Evolutionary conservation across 92 coral and sea anemone species (phyloP), one percentile per base, ranked within the genome.

Genomic region (Bergia sp.): DNA sequence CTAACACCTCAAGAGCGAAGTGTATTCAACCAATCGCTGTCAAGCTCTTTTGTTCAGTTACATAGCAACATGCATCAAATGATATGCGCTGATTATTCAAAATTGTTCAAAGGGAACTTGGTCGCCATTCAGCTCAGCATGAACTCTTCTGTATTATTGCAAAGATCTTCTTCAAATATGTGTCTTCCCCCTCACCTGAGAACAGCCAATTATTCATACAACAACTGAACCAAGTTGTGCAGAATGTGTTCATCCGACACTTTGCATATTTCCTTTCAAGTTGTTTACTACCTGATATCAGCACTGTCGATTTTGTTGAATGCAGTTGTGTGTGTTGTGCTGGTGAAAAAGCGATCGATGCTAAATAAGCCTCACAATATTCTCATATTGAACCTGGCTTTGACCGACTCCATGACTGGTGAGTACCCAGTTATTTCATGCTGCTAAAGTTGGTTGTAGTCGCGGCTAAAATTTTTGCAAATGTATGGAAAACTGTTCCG

Each of bases 331-430:
- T 75, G 79, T 75, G 50, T 41, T 16, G 79, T 75, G 79, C 50
- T 75, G 79, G 79, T 50, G 0, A 75, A 44, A 41, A 75, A 75
- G 47, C 43, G 79, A 39, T 40, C 50, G 10, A 75, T 75, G 79
- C 23, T 75, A 44, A 41, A 18, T 4, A 75, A 75, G 21, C 50
- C 79, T 0, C 50, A 75, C 36, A 75, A 75, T 75, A 44, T 75
- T 75, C 79, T 75, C 50, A 75, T 75, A n/a, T 12, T 75, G 45
- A 75, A 75, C 45, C 20, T 75, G 44, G 79, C 79, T 10, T 18
- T 75, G 10, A 75, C 79, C 11, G 79, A 75, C n/a, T 8, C 49
- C 6, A 38, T 75, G 50, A 75, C 79, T 40, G 79, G 79, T 75
- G 23, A 75, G 79, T 75, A 2, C 1, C 58, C 2, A 0, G 16